Evolutionary conservation across 2,113 vertebrate species (phyloP).

Genomic region (Myodes glareolus): DNA sequence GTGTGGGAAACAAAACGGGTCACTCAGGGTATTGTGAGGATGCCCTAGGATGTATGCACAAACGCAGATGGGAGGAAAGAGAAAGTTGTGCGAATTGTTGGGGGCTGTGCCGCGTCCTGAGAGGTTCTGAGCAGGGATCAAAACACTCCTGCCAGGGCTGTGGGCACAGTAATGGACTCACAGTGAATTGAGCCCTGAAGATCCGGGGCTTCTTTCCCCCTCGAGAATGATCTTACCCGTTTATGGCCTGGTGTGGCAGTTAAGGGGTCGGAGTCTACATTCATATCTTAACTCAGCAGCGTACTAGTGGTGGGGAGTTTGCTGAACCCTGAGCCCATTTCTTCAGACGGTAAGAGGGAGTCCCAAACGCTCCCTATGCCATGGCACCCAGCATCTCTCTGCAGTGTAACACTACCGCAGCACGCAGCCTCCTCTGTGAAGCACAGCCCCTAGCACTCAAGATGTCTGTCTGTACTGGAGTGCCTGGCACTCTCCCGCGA

Average conservation of each 20-base stretch:
- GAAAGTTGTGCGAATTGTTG: background rate
- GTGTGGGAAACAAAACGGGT: no score
- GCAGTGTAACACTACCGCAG: background rate
- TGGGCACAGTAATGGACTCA: background rate
- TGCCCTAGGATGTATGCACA: accelerated
- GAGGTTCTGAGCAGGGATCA: background rate
- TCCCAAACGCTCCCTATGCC: no score
- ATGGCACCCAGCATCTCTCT: background rate
- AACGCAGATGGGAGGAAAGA: background rate
- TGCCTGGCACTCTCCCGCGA: background rate
- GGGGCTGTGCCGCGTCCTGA: background rate
- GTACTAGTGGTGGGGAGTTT: no score
- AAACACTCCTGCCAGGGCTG: accelerated
- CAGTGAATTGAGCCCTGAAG: background rate
- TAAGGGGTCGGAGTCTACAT: background rate
- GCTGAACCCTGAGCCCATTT: background rate
- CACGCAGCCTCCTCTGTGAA: background rate
- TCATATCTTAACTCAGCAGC: accelerated
- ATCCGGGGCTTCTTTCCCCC: background rate
- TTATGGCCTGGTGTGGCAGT: background rate
- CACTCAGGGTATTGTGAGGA: no score
- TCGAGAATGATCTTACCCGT: background rate
- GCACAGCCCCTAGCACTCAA: background rate
- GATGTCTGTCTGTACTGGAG: background rate
- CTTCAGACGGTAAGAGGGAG: background rate